A percentile compares a stretch with the other conserved stretches of the same genome.
These are phyloP conservation scores for Rhagonycha lutea DNA, from an alignment of 2,888 invertebrate genomes.

Conservation along the genomic window DNA sequence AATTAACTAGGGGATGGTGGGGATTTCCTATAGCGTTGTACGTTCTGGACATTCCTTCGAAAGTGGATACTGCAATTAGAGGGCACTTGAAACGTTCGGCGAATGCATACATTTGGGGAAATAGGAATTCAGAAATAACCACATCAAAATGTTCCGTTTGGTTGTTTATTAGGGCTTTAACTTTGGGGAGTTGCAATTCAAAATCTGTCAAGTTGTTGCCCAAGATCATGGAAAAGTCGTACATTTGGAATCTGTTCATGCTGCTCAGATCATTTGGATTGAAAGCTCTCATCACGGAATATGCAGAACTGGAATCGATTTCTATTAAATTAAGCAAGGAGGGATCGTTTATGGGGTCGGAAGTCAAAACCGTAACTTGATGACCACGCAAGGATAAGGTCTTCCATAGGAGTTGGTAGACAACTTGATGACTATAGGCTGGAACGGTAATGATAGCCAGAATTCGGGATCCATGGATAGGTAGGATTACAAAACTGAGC, in stretches of 20 bases:
- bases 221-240: not conserved
- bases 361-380: slow-evolving; percentile 55
- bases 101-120: slow-evolving; percentile 42
- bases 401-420: slow-evolving; percentile 54
- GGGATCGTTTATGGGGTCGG: slow-evolving; percentile 51
- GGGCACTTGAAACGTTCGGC: slow-evolving; percentile 46
- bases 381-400: slow-evolving; percentile 57
- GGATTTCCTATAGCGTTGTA: slow-evolving; percentile 47
- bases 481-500: not conserved
- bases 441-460: slow-evolving; percentile 54
- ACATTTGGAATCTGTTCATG: not conserved
- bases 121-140: slow-evolving; percentile 45
- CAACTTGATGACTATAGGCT: slow-evolving; percentile 57
- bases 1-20: slow-evolving; percentile 45
- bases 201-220: not conserved
- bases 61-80: slow-evolving; percentile 45
- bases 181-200: slow-evolving; percentile 36
- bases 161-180: slow-evolving; percentile 45
- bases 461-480: slow-evolving; percentile 46
- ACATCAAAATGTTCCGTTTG: slow-evolving; percentile 44
- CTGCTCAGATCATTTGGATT: not conserved
- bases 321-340: slow-evolving; percentile 50
- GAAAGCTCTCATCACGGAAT: slow-evolving; percentile 19
- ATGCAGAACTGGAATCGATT: slow-evolving; percentile 49
- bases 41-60: slow-evolving; percentile 40